Conservation (phyloP, 2,113 vertebrate species). For the Brienomyrus longianalis region DNA sequence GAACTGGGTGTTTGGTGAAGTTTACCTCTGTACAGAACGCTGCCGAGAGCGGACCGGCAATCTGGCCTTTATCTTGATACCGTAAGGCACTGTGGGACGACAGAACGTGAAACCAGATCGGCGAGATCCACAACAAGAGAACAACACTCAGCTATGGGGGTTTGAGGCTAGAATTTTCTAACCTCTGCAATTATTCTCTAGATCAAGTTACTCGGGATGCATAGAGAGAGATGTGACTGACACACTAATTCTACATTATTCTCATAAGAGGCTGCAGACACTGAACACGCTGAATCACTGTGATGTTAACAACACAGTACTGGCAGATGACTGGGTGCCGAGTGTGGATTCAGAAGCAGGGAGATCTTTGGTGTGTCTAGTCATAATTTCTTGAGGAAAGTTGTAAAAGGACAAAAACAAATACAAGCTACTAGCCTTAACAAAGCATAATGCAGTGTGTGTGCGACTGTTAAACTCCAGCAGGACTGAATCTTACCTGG, state of each 20-base stretch:
- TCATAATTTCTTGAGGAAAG: not conserved
- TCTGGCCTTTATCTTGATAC: slow-evolving; percentile 34
- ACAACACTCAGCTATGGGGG: not conserved
- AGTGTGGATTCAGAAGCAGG: not conserved
- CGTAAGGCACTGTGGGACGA: slow-evolving; percentile 45
- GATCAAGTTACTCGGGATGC: not conserved
- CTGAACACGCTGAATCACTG: not conserved
- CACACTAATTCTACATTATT: not conserved
- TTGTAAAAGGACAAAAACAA: not conserved
- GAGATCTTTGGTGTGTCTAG: not conserved
- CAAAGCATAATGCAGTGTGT: not conserved
- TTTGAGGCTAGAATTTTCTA: not conserved
- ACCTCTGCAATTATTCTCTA: not conserved
- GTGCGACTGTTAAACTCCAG: not conserved
- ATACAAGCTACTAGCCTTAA: not conserved
- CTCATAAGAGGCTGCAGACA: not conserved
- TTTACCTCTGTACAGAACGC: slow-evolving; percentile 57
- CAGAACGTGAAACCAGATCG: not conserved
- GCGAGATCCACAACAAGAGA: not conserved
- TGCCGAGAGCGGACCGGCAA: slow-evolving; percentile 40
- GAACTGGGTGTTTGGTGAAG: not conserved
- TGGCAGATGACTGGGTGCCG: too few species aligned
- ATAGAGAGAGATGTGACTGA: not conserved
- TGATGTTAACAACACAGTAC: not conserved
- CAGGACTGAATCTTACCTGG: slow-evolving; percentile 45